Evolutionary conservation across 1,140 invertebrate genomes (phyloP).

Genomic region (Drosophila oshimai): DNA sequence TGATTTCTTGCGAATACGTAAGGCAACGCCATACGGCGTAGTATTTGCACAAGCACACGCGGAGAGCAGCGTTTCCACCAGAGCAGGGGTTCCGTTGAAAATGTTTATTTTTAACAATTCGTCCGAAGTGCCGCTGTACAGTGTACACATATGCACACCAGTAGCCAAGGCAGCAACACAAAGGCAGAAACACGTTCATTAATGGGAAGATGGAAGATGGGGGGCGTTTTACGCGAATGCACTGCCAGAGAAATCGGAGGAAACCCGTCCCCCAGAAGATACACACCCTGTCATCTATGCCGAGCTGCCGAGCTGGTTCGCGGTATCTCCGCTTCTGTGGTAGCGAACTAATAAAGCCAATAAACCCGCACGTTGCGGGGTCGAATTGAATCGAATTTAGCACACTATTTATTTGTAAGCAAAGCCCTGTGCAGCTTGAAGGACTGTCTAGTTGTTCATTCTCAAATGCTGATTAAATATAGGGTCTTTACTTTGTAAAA

Average conservation of each 20-base stretch:
- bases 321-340: conserved; percentile 3
- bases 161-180: neutral
- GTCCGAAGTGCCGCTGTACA: conserved; percentile 39
- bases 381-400: too few species aligned
- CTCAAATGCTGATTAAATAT: too few species aligned
- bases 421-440: too few species aligned
- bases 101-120: conserved; percentile 77
- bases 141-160: neutral
- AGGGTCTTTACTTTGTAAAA: too few species aligned
- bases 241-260: conserved; percentile 37
- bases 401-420: too few species aligned
- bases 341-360: too few species aligned
- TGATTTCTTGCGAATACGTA: conserved; percentile 25
- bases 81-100: conserved; percentile 55
- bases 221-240: conserved; percentile 24
- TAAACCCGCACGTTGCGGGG: too few species aligned
- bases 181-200: conserved; percentile 42
- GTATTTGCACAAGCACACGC: conserved; percentile 27
- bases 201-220: conserved; percentile 12
- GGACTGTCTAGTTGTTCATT: too few species aligned
- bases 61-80: conserved; percentile 2
- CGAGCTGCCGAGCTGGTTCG: neutral
- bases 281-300: conserved; percentile 9
- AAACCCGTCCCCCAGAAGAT: conserved; percentile 11
- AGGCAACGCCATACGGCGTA: conserved; percentile 18